phyloP scores from a whole-genome alignment of 64 coral and sea anemone species.

The Montipora foliosa region DNA sequence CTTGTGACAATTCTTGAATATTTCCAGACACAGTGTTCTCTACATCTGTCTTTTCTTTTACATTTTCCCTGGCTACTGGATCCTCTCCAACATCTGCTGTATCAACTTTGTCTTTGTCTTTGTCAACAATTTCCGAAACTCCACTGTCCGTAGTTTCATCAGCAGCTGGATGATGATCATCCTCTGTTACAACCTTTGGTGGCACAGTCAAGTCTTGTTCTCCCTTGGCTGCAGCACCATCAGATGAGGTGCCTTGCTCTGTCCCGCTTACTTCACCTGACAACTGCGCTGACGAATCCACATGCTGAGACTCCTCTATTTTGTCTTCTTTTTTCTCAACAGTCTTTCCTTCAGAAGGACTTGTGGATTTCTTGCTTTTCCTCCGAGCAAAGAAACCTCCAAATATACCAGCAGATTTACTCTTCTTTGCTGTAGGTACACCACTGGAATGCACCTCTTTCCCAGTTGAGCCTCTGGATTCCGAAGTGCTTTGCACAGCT shows the following conservation, averaged over 20 bases:
- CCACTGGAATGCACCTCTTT: not conserved
- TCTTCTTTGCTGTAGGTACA: constrained; percentile 17
- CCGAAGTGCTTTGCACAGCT: not conserved
- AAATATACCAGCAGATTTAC: constrained; percentile 21
- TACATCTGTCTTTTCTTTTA: not conserved
- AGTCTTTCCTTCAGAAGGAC: not conserved
- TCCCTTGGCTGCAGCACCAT: not conserved
- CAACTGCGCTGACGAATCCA: not conserved
- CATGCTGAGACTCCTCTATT: not conserved
- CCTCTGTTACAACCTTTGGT: not conserved
- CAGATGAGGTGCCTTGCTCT: not conserved
- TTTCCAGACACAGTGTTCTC: constrained; percentile 10
- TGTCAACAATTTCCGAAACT: constrained; percentile 5
- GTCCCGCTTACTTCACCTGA: not conserved
- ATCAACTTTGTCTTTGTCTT: constrained; percentile 31
- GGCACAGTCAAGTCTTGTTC: not conserved
- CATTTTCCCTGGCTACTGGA: no score
- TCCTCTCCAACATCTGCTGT: not conserved
- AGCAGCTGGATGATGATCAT: not conserved
- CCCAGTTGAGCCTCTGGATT: not conserved
- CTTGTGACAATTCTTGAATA: constrained; percentile 3
- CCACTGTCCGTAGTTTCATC: constrained; percentile 26
- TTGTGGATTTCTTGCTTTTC: constrained; percentile 27
- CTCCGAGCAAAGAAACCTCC: constrained; percentile 21
- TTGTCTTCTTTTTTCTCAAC: not conserved